phyloP scores from a whole-genome alignment of 1,140 invertebrate genomes.

The Panagrolaimus sp. region DNA sequence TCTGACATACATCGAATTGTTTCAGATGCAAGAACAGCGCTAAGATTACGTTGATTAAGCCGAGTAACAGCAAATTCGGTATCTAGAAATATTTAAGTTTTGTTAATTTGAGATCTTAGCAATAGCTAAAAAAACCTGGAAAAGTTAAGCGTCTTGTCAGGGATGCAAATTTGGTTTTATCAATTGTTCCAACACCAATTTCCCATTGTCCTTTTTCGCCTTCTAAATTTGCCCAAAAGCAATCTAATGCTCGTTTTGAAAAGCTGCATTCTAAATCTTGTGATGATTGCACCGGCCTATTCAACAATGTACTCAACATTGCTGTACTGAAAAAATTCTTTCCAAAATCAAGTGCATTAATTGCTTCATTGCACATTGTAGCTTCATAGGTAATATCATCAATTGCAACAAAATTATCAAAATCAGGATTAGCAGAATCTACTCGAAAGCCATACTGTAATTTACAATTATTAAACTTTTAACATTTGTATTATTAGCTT shows the following conservation, averaged over 20 bases:
- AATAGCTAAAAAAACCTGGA: constrained; percentile 26
- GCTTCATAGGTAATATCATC: constrained; percentile 53
- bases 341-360: constrained; percentile 50
- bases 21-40: constrained; percentile 47
- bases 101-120: constrained; percentile 16
- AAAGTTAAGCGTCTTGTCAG: constrained; percentile 27
- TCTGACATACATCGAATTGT: constrained; percentile 45
- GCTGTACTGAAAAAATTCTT: constrained; percentile 45
- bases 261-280: constrained; percentile 52
- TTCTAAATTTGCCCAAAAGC: constrained; percentile 48
- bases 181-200: constrained; percentile 50
- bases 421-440: constrained; percentile 41
- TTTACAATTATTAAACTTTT: not conserved
- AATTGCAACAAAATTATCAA: constrained; percentile 54
- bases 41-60: constrained; percentile 29
- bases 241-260: constrained; percentile 44
- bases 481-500: constrained; percentile 2
- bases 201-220: constrained; percentile 41
- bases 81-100: constrained; percentile 17
- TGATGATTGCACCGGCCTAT: constrained; percentile 43
- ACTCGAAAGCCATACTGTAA: constrained; percentile 49
- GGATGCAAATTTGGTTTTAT: constrained; percentile 44
- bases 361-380: constrained; percentile 44
- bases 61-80: constrained; percentile 45
- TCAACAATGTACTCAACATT: constrained; percentile 40